These are phyloP conservation scores for Microchrysa polita DNA, from an alignment of 2,888 invertebrate genomes.

Conservation along the genomic window DNA sequence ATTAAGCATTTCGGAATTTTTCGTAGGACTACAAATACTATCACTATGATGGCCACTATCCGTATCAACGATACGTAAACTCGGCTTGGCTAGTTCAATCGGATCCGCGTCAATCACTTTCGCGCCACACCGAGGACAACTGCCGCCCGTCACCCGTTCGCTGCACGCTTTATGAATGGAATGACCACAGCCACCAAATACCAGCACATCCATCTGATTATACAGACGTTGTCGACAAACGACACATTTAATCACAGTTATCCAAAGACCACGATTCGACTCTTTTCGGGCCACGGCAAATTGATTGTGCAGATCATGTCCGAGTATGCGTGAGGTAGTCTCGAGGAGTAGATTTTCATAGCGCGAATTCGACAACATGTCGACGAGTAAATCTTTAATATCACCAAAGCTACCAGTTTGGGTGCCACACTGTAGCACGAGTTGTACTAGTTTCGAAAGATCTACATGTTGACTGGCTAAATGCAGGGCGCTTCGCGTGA, in stretches of 20 bases:
- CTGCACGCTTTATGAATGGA: constrained; percentile 60
- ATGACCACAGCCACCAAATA: constrained; percentile 62
- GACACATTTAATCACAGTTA: constrained; percentile 61
- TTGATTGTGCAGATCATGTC: constrained; percentile 73
- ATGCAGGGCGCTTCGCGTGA: constrained; percentile 66
- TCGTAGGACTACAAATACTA: constrained; percentile 25
- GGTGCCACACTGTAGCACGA: constrained; percentile 67
- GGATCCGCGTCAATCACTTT: constrained; percentile 53
- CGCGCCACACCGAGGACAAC: constrained; percentile 60
- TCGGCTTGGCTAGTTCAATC: constrained; percentile 57
- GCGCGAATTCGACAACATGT: constrained; percentile 79
- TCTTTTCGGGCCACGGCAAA: constrained; percentile 57
- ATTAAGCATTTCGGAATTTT: constrained; percentile 55
- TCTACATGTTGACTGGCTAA: constrained; percentile 69
- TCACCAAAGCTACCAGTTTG: constrained; percentile 70
- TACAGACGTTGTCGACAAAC: constrained; percentile 60
- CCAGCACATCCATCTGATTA: constrained; percentile 57
- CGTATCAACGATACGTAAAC: constrained; percentile 53
- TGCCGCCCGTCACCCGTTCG: constrained; percentile 36
- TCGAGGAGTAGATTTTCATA: constrained; percentile 78
- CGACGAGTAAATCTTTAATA: constrained; percentile 69
- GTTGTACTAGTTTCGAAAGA: constrained; percentile 69
- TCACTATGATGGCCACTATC: constrained; percentile 25
- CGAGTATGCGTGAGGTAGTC: constrained; percentile 73
- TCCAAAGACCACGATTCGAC: constrained; percentile 60